Evolutionary conservation across 2,888 invertebrate genomes (phyloP).

Genomic region (Trichacis sp.): DNA sequence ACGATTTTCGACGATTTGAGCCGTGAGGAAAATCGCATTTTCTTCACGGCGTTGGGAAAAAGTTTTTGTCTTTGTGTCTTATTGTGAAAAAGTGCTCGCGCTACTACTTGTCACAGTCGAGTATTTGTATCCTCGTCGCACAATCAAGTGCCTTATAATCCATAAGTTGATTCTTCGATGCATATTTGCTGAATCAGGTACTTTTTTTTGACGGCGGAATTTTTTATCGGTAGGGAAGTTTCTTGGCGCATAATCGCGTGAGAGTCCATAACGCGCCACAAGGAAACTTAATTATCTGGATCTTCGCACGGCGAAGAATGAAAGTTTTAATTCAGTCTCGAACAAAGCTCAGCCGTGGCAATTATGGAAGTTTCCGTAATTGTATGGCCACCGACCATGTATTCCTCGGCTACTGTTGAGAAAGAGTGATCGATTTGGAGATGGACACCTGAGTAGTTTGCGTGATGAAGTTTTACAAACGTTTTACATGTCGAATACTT

Average conservation of each 20-base stretch:
- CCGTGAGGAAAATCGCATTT: too few relatives aligned
- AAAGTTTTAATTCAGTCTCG: slow-evolving; percentile 64
- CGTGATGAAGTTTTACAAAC: slow-evolving; percentile 53
- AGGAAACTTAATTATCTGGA: slow-evolving; percentile 48
- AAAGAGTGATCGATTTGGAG: slow-evolving; percentile 33
- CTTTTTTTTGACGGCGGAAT: neutral
- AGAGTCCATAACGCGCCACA: slow-evolving; percentile 43
- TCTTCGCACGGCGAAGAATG: slow-evolving; percentile 54
- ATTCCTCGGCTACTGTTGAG: slow-evolving; percentile 33
- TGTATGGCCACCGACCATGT: slow-evolving; percentile 46
- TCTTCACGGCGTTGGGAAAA: too few relatives aligned
- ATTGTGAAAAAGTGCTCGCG: too few relatives aligned
- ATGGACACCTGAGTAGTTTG: slow-evolving; percentile 42
- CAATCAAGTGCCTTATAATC: too few relatives aligned
- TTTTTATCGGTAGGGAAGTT: slow-evolving; percentile 25
- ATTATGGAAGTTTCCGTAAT: slow-evolving; percentile 62
- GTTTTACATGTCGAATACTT: slow-evolving; percentile 44
- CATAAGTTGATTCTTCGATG: too few relatives aligned
- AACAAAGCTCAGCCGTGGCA: slow-evolving; percentile 52
- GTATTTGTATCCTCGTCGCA: too few relatives aligned
- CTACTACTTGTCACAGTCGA: too few relatives aligned
- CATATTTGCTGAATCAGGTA: too few relatives aligned
- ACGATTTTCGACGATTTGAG: too few relatives aligned
- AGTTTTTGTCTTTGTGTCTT: too few relatives aligned
- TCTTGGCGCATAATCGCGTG: slow-evolving; percentile 47